Evolutionary conservation across 2,888 invertebrate genomes (phyloP).

Genomic region (Spodoptera exigua): DNA sequence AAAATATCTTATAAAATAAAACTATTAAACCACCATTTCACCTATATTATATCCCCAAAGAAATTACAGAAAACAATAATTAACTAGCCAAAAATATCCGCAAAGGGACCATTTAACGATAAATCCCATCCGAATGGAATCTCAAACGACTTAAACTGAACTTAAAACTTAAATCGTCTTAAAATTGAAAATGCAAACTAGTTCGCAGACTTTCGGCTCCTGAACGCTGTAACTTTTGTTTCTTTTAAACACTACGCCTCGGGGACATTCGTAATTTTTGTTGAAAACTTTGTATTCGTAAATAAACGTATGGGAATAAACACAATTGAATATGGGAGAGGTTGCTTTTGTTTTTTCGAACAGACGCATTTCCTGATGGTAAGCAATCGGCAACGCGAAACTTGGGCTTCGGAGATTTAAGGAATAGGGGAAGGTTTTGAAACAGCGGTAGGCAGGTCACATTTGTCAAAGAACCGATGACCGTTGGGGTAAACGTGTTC

Average conservation of each 20-base stretch:
- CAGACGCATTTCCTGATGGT: no score
- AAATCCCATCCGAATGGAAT: constrained; percentile 75
- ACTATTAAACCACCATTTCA: not conserved
- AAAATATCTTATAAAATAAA: not conserved
- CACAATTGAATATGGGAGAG: no score
- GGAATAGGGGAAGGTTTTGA: no score
- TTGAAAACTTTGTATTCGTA: constrained; percentile 23
- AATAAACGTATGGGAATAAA: not conserved
- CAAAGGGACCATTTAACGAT: constrained; percentile 64
- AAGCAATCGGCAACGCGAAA: no score
- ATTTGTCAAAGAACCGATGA: no score
- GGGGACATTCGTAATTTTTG: constrained; percentile 32
- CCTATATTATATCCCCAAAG: no score
- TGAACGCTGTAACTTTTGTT: constrained; percentile 64
- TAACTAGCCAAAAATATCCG: not conserved
- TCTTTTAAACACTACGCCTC: constrained; percentile 57
- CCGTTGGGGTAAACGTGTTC: no score
- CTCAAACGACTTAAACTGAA: constrained; percentile 59
- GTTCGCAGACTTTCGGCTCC: constrained; percentile 70
- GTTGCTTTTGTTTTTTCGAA: no score
- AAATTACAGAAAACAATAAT: not conserved
- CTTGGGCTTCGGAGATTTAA: no score
- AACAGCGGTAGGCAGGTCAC: no score
- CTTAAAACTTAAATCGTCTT: constrained; percentile 84
- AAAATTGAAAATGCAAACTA: constrained; percentile 86